Evolutionary conservation across 2,797 vertebrate species (phyloP).

Genomic region (Peromyscus nudipes): DNA sequence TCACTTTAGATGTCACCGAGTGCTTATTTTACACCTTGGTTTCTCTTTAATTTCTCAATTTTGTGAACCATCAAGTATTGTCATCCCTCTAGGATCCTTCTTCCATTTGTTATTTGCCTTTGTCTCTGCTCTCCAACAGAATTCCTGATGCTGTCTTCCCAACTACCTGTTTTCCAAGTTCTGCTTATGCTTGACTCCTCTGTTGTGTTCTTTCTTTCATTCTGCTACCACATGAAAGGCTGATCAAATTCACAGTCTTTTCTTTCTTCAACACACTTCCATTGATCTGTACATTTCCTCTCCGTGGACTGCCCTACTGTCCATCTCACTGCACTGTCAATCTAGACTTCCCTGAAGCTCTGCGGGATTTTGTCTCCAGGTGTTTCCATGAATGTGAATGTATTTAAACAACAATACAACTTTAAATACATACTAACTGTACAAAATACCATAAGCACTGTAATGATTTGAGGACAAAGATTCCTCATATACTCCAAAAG

Average conservation of each 20-base stretch:
- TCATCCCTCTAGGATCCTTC: neutral
- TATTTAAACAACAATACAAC: conserved; percentile 25
- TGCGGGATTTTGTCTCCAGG: neutral
- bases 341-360: neutral
- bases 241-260: neutral
- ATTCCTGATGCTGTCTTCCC: neutral
- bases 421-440: neutral
- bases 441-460: neutral
- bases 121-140: neutral
- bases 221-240: neutral
- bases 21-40: neutral
- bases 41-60: neutral
- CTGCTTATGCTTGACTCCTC: neutral
- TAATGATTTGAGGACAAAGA: neutral
- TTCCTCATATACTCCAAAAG: neutral
- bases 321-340: too few species aligned
- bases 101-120: neutral
- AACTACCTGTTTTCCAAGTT: neutral
- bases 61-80: neutral
- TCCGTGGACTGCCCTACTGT: neutral
- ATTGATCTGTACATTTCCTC: neutral
- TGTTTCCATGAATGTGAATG: neutral
- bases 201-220: neutral
- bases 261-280: neutral
- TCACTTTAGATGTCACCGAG: neutral